Evolutionary conservation across 1,140 invertebrate genomes (phyloP).

Genomic region (Orius insidiosus): DNA sequence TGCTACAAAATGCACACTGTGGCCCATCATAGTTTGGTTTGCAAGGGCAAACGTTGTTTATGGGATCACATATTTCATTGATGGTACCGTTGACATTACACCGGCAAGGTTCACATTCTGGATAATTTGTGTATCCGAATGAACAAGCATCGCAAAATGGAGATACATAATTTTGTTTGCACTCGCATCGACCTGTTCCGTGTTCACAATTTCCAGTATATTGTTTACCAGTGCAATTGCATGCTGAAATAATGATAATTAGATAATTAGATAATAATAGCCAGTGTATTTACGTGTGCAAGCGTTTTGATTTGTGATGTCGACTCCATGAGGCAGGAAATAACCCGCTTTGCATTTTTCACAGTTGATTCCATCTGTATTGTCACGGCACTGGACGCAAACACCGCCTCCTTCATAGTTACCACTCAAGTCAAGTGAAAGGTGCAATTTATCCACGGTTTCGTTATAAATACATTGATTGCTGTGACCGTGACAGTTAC

Average conservation of each 20-base stretch:
- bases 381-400: constrained; percentile 78
- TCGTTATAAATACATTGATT: constrained; percentile 78
- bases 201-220: constrained; percentile 93
- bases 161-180: constrained; percentile 55
- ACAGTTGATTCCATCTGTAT: constrained; percentile 95
- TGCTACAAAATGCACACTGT: constrained; percentile 73
- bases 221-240: constrained; percentile 65
- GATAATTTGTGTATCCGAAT: constrained; percentile 86
- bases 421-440: constrained; percentile 83
- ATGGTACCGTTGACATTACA: constrained; percentile 82
- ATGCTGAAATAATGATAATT: constrained; percentile 40
- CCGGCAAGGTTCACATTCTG: constrained; percentile 82
- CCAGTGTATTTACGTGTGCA: constrained; percentile 56
- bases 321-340: constrained; percentile 64
- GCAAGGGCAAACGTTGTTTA: constrained; percentile 61
- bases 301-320: constrained; percentile 73
- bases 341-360: constrained; percentile 76
- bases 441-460: constrained; percentile 53
- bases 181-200: constrained; percentile 79
- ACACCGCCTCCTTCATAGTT: constrained; percentile 83
- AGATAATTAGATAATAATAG: constrained; percentile 79
- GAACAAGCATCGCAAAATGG: constrained; percentile 58
- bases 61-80: constrained; percentile 41
- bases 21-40: constrained; percentile 73
- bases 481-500: constrained; percentile 91